Conservation (phyloP, 1,140 invertebrate genomes). For the Lerema accius region DNA sequence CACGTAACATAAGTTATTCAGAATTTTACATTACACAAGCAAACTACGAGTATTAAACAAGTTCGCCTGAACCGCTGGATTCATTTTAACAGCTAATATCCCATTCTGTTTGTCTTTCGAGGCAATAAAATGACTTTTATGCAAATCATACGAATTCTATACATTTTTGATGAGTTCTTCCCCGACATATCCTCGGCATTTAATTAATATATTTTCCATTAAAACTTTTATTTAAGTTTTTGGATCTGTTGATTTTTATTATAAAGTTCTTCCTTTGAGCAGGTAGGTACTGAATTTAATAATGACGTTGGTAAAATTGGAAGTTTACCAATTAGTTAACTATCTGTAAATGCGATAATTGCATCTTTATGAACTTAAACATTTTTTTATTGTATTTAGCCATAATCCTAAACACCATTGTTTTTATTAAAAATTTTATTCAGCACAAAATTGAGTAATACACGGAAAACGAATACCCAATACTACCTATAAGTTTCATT, state of each 20-base stretch:
- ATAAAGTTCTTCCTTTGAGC: no score
- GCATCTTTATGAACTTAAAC: no score
- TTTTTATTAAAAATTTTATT: no score
- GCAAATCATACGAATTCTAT: constrained; percentile 82
- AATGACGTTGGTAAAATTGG: no score
- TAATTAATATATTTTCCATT: constrained; percentile 81
- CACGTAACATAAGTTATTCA: neutral
- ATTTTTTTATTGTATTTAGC: no score
- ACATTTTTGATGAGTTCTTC: constrained; percentile 81
- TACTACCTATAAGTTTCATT: no score
- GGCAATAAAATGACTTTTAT: constrained; percentile 82
- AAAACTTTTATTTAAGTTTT: constrained; percentile 71
- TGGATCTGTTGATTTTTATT: constrained; percentile 43
- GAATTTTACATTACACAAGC: constrained; percentile 14
- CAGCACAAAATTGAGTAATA: no score
- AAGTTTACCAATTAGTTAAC: no score
- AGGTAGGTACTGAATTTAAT: no score
- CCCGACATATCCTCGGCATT: constrained; percentile 84
- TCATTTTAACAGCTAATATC: constrained; percentile 77
- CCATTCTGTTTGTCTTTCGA: constrained; percentile 81
- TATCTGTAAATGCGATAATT: no score
- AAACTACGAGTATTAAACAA: constrained; percentile 20
- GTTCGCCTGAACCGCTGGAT: constrained; percentile 55
- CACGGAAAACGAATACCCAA: no score
- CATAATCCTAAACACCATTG: no score